phyloP scores from a whole-genome alignment of 2,888 invertebrate genomes.

The Andrena minutula region DNA sequence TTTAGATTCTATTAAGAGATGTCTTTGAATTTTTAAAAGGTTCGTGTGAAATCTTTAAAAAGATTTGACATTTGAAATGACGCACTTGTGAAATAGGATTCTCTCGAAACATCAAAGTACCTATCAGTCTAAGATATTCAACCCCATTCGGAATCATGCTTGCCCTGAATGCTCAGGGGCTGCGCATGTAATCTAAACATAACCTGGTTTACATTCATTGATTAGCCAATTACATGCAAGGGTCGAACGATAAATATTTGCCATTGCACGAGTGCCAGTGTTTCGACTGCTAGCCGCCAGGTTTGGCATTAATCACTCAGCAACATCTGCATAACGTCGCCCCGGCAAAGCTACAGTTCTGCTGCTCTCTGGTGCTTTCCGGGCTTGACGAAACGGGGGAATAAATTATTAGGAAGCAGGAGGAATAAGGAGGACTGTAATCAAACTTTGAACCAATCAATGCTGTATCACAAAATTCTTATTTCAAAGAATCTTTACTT shows the following conservation, averaged over 20 bases:
- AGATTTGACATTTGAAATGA: too few species aligned
- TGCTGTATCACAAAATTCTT: not conserved
- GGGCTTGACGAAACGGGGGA: not conserved
- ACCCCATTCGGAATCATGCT: not conserved
- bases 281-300: constrained; percentile 30
- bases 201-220: constrained; percentile 31
- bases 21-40: too few species aligned
- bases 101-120: too few species aligned
- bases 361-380: constrained; percentile 1
- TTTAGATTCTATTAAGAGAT: too few species aligned
- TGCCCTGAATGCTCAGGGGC: not conserved
- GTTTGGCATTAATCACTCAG: constrained; percentile 44
- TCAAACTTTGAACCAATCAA: not conserved
- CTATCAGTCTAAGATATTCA: not conserved
- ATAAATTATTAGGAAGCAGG: constrained; percentile 12
- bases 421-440: not conserved
- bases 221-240: constrained; percentile 46
- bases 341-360: not conserved
- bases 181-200: not conserved
- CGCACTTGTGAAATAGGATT: too few species aligned
- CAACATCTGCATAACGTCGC: constrained; percentile 42
- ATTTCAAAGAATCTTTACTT: too few species aligned
- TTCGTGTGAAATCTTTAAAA: too few species aligned
- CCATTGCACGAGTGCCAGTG: constrained; percentile 22
- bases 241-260: constrained; percentile 50